These are phyloP conservation scores for Xanthia icteritia DNA, from an alignment of 2,888 invertebrate species.

Conservation along the genomic window DNA sequence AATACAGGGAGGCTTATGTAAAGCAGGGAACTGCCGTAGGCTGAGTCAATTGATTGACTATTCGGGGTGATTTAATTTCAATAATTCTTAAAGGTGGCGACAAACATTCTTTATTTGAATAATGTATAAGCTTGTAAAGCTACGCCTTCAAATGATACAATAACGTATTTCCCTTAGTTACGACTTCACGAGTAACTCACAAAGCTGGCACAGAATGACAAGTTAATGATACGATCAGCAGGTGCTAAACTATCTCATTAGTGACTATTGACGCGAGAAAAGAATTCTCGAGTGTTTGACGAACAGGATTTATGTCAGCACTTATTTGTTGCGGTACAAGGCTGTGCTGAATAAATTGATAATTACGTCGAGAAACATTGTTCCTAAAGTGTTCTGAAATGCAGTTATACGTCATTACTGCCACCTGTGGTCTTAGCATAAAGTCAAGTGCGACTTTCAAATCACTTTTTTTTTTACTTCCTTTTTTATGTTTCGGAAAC, in stretches of 20 bases:
- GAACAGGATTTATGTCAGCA: neutral
- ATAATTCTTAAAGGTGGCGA: neutral
- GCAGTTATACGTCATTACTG: neutral
- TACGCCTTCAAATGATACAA: conserved; percentile 12
- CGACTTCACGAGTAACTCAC: conserved; percentile 3
- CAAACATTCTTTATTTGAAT: neutral
- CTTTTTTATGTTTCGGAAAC: too few species aligned
- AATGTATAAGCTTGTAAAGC: neutral
- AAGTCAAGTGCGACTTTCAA: neutral
- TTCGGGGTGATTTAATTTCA: neutral
- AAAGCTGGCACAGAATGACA: conserved; percentile 19
- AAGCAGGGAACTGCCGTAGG: neutral
- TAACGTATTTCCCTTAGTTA: conserved; percentile 42
- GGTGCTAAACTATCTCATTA: conserved; percentile 37
- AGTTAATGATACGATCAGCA: conserved; percentile 22
- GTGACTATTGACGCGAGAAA: neutral
- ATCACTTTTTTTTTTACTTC: neutral
- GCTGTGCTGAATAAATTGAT: too few species aligned
- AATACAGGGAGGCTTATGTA: too few species aligned
- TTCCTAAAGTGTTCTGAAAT: too few species aligned
- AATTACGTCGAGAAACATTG: too few species aligned
- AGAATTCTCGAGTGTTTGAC: conserved; percentile 5
- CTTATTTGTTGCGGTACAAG: neutral
- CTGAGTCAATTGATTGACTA: neutral
- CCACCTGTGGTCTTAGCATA: neutral